Evolutionary conservation across 2,888 invertebrate genomes (phyloP).

Genomic region (Rhabditoides inermis): DNA sequence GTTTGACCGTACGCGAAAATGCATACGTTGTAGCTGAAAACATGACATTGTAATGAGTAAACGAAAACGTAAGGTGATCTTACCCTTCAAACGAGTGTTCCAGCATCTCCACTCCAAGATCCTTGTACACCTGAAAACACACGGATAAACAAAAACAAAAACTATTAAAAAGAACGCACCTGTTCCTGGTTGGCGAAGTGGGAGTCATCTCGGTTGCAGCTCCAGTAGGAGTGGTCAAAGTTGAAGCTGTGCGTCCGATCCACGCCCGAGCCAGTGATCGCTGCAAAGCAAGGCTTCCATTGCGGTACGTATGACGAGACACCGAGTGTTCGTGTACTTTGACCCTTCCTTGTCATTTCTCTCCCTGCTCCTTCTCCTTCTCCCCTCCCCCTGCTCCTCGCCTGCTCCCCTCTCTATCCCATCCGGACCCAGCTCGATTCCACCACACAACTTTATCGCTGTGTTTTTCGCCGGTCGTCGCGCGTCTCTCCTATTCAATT

Average conservation of each 20-base stretch:
- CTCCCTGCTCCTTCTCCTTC: neutral
- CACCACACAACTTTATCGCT: no score
- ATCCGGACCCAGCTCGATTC: no score
- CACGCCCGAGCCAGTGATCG: conserved; percentile 36
- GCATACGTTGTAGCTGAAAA: conserved; percentile 83
- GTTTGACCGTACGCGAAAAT: conserved; percentile 99
- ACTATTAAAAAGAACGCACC: no score
- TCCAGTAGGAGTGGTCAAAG: conserved; percentile 98
- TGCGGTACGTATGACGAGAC: no score
- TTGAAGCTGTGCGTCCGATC: conserved; percentile 88
- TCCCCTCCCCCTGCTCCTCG: conserved; percentile 2
- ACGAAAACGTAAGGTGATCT: conserved; percentile 16
- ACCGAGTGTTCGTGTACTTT: no score
- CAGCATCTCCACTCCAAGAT: conserved; percentile 98
- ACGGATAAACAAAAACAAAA: no score
- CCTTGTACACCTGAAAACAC: conserved; percentile 96
- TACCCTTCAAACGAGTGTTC: conserved; percentile 93
- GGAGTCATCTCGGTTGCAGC: conserved; percentile 67
- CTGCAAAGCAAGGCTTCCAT: conserved; percentile 18
- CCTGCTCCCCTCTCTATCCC: no score
- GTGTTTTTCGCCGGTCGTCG: no score
- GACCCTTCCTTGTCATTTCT: neutral
- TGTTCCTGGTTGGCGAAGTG: conserved; percentile 84
- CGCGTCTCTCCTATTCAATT: no score
- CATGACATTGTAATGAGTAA: conserved; percentile 5